Evolutionary conservation across 1,140 invertebrate species (phyloP).

Genomic region (Caenorhabditis tropicalis): DNA sequence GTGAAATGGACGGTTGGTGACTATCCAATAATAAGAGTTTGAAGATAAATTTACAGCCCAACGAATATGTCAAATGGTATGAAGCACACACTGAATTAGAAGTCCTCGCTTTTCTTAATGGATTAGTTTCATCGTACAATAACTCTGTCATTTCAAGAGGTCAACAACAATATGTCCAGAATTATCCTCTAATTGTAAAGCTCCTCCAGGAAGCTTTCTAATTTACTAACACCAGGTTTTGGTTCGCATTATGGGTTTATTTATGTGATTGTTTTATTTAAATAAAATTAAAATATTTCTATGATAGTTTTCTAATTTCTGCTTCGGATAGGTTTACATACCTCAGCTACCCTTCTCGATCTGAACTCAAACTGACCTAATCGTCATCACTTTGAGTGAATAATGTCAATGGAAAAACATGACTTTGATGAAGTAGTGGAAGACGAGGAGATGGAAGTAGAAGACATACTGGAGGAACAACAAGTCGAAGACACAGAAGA

Average conservation of each 20-base stretch:
- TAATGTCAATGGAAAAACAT: too few species aligned
- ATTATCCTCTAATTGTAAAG: constrained; percentile 60
- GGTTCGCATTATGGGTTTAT: not conserved
- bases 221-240: not conserved
- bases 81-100: constrained; percentile 61
- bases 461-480: not conserved
- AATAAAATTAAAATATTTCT: not conserved
- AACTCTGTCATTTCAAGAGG: constrained; percentile 62
- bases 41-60: not conserved
- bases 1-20: constrained; percentile 63
- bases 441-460: not conserved
- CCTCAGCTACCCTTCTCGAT: too few species aligned
- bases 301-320: too few species aligned
- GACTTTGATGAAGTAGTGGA: not conserved
- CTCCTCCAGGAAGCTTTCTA: constrained; percentile 51
- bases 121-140: constrained; percentile 63
- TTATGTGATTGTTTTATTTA: not conserved
- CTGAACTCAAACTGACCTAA: too few species aligned
- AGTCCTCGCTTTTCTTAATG: constrained; percentile 61
- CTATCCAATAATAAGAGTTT: not conserved
- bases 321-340: too few species aligned
- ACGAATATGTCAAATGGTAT: constrained; percentile 67
- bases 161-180: constrained; percentile 60
- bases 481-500: not conserved
- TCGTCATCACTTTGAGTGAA: not conserved